These are phyloP conservation scores for Lamproptera curius DNA, from an alignment of 2,888 invertebrate species.

Conservation along the genomic window DNA sequence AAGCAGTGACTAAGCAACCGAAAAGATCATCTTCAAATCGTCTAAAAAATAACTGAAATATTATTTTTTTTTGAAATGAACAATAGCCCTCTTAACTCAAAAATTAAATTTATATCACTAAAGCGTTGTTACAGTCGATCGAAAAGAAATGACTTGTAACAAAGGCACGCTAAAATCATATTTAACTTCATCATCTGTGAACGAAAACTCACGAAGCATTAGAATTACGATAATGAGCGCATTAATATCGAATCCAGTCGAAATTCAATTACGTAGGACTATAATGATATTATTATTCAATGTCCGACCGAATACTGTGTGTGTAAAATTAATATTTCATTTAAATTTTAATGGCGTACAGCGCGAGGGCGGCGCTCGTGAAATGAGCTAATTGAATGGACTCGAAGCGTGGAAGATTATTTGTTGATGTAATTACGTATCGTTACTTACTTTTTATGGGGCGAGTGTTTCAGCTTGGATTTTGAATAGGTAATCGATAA, in stretches of 20 bases:
- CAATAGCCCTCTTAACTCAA: too few species aligned
- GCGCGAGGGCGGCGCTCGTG: constrained; percentile 5
- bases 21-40: too few species aligned
- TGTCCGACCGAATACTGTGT: constrained; percentile 9
- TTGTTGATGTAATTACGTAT: constrained; percentile 18
- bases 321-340: constrained; percentile 20
- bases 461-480: too few species aligned
- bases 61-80: too few species aligned
- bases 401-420: constrained; percentile 20
- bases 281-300: constrained; percentile 12
- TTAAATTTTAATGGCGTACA: constrained; percentile 18
- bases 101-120: too few species aligned
- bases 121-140: too few species aligned
- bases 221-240: background rate
- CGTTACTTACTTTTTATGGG: constrained; percentile 1
- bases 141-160: too few species aligned
- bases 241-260: constrained; percentile 5
- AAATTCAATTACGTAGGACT: constrained; percentile 8
- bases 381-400: constrained; percentile 14
- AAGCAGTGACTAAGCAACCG: too few species aligned
- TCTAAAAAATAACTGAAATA: too few species aligned
- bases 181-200: too few species aligned
- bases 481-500: too few species aligned
- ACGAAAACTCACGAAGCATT: background rate
- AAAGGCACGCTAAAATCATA: too few species aligned